Conservation (phyloP, 92 coral and sea anemone species). For the Siderastrea radians region DNA sequence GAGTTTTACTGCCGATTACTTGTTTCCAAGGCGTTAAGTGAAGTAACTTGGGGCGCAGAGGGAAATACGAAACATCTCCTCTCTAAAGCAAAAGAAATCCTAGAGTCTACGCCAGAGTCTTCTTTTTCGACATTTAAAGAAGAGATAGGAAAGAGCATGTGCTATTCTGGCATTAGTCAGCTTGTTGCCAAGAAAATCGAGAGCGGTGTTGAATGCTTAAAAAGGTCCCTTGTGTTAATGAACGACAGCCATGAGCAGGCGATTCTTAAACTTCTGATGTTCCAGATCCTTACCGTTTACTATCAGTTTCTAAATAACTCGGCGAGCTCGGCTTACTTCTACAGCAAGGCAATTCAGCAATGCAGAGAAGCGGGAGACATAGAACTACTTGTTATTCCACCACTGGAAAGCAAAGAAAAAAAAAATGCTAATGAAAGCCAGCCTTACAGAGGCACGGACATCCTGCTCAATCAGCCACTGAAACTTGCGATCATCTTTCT, state of each 20-base stretch:
- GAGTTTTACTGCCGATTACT: background rate
- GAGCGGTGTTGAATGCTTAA: conserved; percentile 5
- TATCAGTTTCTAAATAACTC: background rate
- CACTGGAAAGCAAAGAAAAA: background rate
- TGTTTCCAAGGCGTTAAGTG: conserved; percentile 1
- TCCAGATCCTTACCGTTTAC: background rate
- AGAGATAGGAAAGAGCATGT: conserved; percentile 16
- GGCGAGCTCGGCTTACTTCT: background rate
- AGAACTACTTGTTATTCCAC: background rate
- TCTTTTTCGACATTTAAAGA: background rate
- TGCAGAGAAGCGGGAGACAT: background rate
- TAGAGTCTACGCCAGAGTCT: background rate
- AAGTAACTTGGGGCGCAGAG: background rate
- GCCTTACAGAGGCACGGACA: background rate
- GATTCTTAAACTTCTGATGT: background rate
- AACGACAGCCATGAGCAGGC: background rate
- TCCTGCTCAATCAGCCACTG: background rate
- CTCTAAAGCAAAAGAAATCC: background rate
- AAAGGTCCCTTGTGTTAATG: background rate
- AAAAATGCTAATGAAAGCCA: background rate
- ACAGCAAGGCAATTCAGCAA: background rate
- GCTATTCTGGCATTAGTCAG: conserved; percentile 29
- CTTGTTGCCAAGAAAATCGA: background rate
- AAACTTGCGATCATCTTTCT: background rate
- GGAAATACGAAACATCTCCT: background rate